Conservation (phyloP, 2,888 invertebrate species). For the Caenorhabditis macrosperma region DNA sequence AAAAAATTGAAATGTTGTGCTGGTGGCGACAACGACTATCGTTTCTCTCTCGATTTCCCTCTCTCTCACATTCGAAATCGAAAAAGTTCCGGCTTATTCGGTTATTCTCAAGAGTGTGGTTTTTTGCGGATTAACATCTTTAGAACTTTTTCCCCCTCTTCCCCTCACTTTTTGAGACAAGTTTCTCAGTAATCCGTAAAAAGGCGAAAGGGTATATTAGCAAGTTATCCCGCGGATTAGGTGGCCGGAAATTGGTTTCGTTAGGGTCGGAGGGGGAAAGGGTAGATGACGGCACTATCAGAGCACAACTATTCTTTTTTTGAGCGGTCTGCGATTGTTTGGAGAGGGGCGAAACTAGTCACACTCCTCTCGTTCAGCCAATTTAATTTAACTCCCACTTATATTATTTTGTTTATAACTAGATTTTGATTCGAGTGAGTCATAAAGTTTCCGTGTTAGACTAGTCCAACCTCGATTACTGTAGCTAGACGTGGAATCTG, state of each 20-base stretch:
- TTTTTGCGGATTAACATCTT: constrained; percentile 2
- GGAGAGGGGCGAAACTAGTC: too few relatives aligned
- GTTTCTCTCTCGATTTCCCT: neutral
- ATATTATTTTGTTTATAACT: too few relatives aligned
- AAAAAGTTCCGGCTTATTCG: constrained; percentile 1
- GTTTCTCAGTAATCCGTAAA: neutral
- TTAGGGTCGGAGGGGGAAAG: neutral
- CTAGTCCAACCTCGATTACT: too few relatives aligned
- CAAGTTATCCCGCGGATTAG: neutral
- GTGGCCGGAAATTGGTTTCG: neutral
- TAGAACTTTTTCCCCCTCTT: neutral
- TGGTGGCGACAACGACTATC: neutral
- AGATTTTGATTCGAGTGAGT: too few relatives aligned
- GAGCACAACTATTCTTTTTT: too few relatives aligned
- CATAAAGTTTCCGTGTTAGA: too few relatives aligned
- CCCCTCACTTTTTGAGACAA: neutral
- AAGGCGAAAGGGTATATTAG: neutral
- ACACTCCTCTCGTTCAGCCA: too few relatives aligned
- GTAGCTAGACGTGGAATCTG: too few relatives aligned
- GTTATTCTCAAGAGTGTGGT: constrained; percentile 36
- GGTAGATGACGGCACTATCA: neutral
- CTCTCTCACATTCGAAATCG: neutral
- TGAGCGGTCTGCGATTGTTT: too few relatives aligned
- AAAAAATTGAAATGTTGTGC: neutral
- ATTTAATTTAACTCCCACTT: too few relatives aligned